phyloP scores from a whole-genome alignment of 2,113 vertebrate genomes.

The Serilophus lunatus region DNA sequence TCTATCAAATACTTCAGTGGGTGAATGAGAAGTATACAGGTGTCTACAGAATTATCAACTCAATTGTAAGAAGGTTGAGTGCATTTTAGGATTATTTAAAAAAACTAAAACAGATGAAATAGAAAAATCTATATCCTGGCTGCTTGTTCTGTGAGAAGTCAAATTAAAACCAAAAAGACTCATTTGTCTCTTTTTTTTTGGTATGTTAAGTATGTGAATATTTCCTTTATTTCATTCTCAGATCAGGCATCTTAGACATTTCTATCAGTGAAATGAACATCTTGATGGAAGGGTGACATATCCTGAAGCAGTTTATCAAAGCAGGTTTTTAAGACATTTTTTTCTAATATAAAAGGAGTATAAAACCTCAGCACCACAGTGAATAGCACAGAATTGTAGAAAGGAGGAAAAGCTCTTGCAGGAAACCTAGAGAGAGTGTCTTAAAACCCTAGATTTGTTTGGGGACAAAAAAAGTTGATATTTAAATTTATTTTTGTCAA shows the following conservation, averaged over 20 bases:
- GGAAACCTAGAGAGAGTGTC: not conserved
- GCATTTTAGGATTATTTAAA: not conserved
- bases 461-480: not conserved
- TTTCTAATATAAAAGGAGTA: not conserved
- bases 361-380: not conserved
- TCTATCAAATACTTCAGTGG: not conserved
- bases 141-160: not conserved
- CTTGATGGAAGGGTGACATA: not conserved
- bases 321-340: not conserved
- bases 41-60: not conserved
- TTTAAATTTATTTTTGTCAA: not conserved
- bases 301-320: not conserved
- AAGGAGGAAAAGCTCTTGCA: not conserved
- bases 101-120: not conserved
- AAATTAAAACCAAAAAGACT: not conserved
- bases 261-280: not conserved
- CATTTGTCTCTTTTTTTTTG: not conserved
- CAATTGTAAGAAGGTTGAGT: not conserved
- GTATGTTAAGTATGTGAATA: not conserved
- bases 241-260: not conserved
- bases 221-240: not conserved
- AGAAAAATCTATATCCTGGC: not conserved
- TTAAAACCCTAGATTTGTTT: not conserved
- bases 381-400: not conserved
- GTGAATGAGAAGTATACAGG: not conserved